These are phyloP conservation scores for Megaustenia siamemsis DNA, from an alignment of 2,888 invertebrate genomes.

Conservation along the genomic window DNA sequence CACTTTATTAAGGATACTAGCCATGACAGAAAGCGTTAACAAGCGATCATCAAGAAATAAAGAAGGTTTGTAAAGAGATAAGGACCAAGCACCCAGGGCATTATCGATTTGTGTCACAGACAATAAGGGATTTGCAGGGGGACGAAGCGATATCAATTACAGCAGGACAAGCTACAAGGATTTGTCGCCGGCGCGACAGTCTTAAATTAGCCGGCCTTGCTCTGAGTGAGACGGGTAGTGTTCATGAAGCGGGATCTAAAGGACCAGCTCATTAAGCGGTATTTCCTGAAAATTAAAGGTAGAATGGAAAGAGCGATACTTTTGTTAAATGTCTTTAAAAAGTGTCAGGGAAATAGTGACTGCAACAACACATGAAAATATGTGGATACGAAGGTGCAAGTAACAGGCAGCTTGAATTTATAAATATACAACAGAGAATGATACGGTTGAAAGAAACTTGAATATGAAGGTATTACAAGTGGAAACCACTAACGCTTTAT, in stretches of 20 bases:
- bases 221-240: neutral
- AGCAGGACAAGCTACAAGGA: constrained; percentile 11
- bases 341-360: no score
- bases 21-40: neutral
- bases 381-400: no score
- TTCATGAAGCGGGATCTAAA: constrained; percentile 9
- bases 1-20: neutral
- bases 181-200: constrained; percentile 20
- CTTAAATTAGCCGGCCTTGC: constrained; percentile 5
- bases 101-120: constrained; percentile 10
- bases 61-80: constrained; percentile 7
- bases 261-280: neutral
- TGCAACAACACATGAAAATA: no score
- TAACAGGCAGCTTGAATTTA: no score
- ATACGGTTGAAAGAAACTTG: no score
- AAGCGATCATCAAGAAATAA: constrained; percentile 21
- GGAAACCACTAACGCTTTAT: no score
- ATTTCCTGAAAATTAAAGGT: neutral
- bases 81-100: constrained; percentile 3
- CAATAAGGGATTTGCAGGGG: neutral
- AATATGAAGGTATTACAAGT: no score
- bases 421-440: no score
- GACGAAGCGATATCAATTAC: constrained; percentile 22
- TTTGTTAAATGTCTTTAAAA: neutral
- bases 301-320: neutral